Percentiles rank a stretch among this genome's conserved stretches.
Conservation (phyloP, 2,888 invertebrate species). For the Cremastinae sp. region DNA sequence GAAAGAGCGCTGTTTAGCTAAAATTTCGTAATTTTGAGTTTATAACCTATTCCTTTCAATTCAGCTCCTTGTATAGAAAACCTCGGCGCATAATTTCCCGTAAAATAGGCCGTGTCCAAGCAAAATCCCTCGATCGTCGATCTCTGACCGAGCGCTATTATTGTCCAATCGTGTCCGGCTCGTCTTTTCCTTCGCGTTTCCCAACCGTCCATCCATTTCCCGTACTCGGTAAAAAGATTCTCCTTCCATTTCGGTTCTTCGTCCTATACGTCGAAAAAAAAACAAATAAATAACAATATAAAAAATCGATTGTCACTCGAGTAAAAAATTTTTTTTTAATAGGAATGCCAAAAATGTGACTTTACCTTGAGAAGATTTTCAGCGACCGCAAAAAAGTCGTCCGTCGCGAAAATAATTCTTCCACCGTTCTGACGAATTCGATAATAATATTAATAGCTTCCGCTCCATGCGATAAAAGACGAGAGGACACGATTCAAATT, state of each 20-base stretch:
- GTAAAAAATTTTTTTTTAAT: conserved; percentile 4
- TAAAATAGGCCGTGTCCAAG: conserved; percentile 85
- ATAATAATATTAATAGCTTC: background rate
- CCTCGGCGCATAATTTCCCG: conserved; percentile 85
- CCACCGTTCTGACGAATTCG: conserved; percentile 82
- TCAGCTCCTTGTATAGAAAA: conserved; percentile 84
- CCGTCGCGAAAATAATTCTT: conserved; percentile 83
- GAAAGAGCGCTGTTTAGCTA: background rate
- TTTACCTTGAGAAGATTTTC: conserved; percentile 82
- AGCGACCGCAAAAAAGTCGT: conserved; percentile 85
- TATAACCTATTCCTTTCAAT: conserved; percentile 81
- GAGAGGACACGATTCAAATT: background rate
- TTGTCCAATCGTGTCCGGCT: conserved; percentile 85
- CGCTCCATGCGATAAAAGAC: background rate
- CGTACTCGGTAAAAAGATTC: conserved; percentile 83
- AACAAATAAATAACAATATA: conserved; percentile 8
- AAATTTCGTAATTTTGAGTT: background rate
- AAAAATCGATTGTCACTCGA: too few relatives aligned
- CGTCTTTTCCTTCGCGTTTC: conserved; percentile 84
- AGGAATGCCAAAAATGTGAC: background rate
- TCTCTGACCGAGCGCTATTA: conserved; percentile 83
- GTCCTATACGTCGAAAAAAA: conserved; percentile 72
- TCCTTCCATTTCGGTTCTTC: conserved; percentile 83
- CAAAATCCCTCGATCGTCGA: conserved; percentile 82
- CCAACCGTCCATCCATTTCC: conserved; percentile 88